Evolutionary conservation across 2,888 invertebrate species (phyloP), one percentile per base, ranked within the genome.

Genomic region (Apotomis capreana): DNA sequence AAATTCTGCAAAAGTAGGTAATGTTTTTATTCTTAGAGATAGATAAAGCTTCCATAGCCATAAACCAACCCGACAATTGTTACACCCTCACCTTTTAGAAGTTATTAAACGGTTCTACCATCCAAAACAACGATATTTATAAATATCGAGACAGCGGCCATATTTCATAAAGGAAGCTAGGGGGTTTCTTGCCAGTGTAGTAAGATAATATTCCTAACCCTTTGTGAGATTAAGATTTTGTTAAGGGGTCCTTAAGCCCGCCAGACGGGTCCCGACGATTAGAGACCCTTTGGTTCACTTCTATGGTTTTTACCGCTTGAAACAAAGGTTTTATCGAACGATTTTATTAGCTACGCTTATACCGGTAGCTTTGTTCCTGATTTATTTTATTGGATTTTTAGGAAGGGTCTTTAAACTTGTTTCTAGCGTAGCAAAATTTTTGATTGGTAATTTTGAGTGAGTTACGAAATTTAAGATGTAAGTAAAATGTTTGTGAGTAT

Each of bases 191-290:
- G 89, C 81, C 85, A 85, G 86, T 85, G 85, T 91, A 91, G 91
- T 91, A 92, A 92, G 92, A 92, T 92, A 91, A 92, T 92, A 89
- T 90, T 89, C 87, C 85, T 92, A 92, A 92, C 92, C 92, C 92
- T 93, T 92, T 92, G 92, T 88, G 84, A 88, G 92, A 93, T 92
- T 92, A 92, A 92, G 92, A 92, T 92, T 92, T 91, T 91, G 92
- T 92, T 92, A 91, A 92, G 92, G 92, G 91, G 81, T 87, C 85
- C 84, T 89, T 84, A 89, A 85, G 87, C 84, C 82, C 82, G 84
- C 83, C 90, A 90, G 90, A 89, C 90, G 89, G 85, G 84, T 80
- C 83, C 84, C 82, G 78, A 61, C 81, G 86, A 85, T 85, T 86
- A 86, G 81, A 80, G 77, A 82, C 81, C 84, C 87, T 85, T 86